phyloP scores from a whole-genome alignment of 2,113 vertebrate species.

The Gallinago paraguaiae region DNA sequence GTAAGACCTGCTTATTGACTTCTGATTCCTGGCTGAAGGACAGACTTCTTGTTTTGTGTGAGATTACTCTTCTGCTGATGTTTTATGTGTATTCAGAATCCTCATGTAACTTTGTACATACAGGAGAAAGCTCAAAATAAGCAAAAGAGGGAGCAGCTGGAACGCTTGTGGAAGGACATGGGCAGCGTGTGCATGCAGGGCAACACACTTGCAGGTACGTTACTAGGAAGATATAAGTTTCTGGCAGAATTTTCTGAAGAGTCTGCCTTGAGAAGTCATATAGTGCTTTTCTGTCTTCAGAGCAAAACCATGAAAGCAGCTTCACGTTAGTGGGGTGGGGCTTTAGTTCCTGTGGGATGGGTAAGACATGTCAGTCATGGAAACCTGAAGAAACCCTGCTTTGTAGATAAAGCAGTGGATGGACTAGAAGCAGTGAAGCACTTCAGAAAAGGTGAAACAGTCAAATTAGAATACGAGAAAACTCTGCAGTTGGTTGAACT shows the following conservation, averaged over 20 bases:
- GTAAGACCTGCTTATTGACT: not conserved
- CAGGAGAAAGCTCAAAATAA: constrained; percentile 82
- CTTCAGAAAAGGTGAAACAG: not conserved
- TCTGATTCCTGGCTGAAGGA: not conserved
- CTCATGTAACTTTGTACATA: not conserved
- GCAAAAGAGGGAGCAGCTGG: constrained; percentile 88
- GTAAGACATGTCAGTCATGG: not conserved
- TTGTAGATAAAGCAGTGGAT: not conserved
- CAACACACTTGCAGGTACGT: constrained; percentile 73
- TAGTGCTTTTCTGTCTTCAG: not conserved
- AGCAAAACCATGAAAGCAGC: not conserved
- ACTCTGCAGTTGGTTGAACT: not conserved
- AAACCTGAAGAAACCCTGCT: not conserved
- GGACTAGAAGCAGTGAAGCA: not conserved
- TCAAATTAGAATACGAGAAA: not conserved
- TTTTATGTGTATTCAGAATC: not conserved
- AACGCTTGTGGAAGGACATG: constrained; percentile 87
- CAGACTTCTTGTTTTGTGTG: not conserved
- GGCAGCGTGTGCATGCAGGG: constrained; percentile 79
- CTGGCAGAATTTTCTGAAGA: not conserved
- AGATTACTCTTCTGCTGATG: not conserved
- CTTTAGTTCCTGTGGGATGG: not conserved
- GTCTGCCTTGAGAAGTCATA: not conserved
- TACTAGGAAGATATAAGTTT: not conserved
- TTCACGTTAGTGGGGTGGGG: not conserved